Base-by-base conservation (phyloP, 37 sponge, comb jelly and placozoan genomes). In the Cliona cf. orientalis region DNA sequence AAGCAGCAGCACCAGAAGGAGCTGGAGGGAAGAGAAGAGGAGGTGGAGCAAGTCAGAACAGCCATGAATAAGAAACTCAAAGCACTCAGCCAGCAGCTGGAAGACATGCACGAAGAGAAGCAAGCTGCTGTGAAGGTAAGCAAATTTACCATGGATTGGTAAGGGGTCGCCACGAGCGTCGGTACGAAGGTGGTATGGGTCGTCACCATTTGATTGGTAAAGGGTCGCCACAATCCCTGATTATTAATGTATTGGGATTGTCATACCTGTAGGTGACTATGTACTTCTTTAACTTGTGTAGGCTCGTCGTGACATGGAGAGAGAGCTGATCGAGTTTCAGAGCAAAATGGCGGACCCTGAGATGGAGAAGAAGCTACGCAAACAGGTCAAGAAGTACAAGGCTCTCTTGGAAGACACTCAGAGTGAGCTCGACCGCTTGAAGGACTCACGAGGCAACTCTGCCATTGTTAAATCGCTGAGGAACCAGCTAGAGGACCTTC, bases 1-100 rank as follows among this genome's bases (percentile, higher is more conserved):
- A 72, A 78, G 38, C 74, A 82, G 46, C 84, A 87, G 66, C 81
- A 84, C 69, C 78, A 81, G 72, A 86, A 90, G 64, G 97, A 96
- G 75, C 74, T 87, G 60, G 99, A 99, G 65, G 84, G 84, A 21
- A 66, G 92, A 32, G 99, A 99, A 59, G 97, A 99, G 58, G 99
- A 99, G 55, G 53, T 93, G 67, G 93, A 90, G 62, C 77, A 84
- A 69, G 39, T 90, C 42, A 85, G 90, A 53, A 42, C 60, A 49
- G 83, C 85, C 49, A 76, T 91, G 83, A 87, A 91, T 86, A 95
- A 79, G 80, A 89, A 84, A 64, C 55, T 92, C 23, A 97, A 95
- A 82, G 46, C 79, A 29, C 85, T 99, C 28, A 91, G 90, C 58
- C 76, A 84, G 11, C 95, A 96, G 79, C 80, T 99, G 4, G 99